Conservation (phyloP, 2,113 vertebrate genomes). For the Hassar affinis region DNA sequence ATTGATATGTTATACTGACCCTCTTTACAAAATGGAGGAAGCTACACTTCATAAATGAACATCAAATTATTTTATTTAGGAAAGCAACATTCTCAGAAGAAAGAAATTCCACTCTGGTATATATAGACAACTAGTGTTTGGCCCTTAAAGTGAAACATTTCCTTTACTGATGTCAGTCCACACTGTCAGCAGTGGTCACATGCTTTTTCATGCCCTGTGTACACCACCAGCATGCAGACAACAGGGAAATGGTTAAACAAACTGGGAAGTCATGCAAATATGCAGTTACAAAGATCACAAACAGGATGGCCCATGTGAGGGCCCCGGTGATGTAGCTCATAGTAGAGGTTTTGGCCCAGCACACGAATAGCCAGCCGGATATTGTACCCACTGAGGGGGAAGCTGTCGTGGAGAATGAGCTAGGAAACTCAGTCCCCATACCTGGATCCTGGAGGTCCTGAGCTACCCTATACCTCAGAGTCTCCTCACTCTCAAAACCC, state of each 20-base stretch:
- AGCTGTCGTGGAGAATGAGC: slow-evolving; percentile 46
- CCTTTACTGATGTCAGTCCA: background rate
- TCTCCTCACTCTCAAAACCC: slow-evolving; percentile 23
- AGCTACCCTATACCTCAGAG: slow-evolving; percentile 2
- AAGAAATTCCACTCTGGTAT: slow-evolving; percentile 14
- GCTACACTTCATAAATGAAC: background rate
- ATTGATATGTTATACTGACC: background rate
- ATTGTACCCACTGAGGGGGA: slow-evolving; percentile 19
- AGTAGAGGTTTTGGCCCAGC: slow-evolving; percentile 62
- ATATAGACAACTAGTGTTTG: slow-evolving; percentile 51
- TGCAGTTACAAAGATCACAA: slow-evolving; percentile 75
- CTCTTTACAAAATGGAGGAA: slow-evolving; percentile 1
- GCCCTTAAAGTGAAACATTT: slow-evolving; percentile 55
- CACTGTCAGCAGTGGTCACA: slow-evolving; percentile 63
- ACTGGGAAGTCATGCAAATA: slow-evolving; percentile 83
- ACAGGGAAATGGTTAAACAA: slow-evolving; percentile 81
- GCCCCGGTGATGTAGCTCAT: slow-evolving; percentile 72
- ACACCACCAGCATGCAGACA: slow-evolving; percentile 84
- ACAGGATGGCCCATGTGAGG: slow-evolving; percentile 74
- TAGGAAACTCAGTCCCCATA: background rate
- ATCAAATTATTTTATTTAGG: slow-evolving; percentile 22
- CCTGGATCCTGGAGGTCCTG: background rate
- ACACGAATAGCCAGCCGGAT: slow-evolving; percentile 42
- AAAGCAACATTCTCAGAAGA: background rate
- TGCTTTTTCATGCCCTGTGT: slow-evolving; percentile 70